Base-by-base conservation (phyloP, 1,140 invertebrate species). In the Drosophila neocordata region DNA sequence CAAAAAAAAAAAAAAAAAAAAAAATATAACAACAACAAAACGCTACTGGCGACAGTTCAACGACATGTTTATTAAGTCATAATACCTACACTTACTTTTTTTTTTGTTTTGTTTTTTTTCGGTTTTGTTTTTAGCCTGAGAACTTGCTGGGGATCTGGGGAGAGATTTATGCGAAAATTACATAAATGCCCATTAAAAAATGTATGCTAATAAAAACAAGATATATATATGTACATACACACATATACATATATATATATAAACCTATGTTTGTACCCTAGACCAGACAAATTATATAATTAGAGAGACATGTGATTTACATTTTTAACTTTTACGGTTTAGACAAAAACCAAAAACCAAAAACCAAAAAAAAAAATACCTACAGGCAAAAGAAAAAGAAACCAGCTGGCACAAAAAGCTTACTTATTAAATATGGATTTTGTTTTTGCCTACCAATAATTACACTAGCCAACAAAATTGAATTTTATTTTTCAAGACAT, bases 31-130 rank as follows among this genome's bases (percentile, higher is more conserved):
- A 22, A 38, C 37, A 35, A 9, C 35, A 35, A 62, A 38, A 56
- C 62, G 72, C 72, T 84, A 72, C 74, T 75, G 82, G 83, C 79
- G 69, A 87, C 83, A 88, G 83, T 88, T 88, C 83, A 88, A 88
- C 83, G 83, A 88, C 83, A 88, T 88, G 83, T 88, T 88, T 88
- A 88, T 88, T 88, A 88, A 88, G 83, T 88, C 83, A 88, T 88
- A 89, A 48, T 48, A 48, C 41, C 41, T 48, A 48, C 41, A 48
- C 41, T 48, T 48, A 48, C 41, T 48, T 4, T 20, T 44, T 44
- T 48, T 48, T 8, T 3, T 44, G 5, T 44, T 44, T 41, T 5
- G 38, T n/a, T 44, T 44, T 44, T 44, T 44, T 15, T n/a, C n/a
- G n/a, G 12, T 58, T 37, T 15, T 38, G 9, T 12, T 20, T 4